Base-by-base conservation (phyloP, 2,888 invertebrate species). In the Chymomyza amoena region DNA sequence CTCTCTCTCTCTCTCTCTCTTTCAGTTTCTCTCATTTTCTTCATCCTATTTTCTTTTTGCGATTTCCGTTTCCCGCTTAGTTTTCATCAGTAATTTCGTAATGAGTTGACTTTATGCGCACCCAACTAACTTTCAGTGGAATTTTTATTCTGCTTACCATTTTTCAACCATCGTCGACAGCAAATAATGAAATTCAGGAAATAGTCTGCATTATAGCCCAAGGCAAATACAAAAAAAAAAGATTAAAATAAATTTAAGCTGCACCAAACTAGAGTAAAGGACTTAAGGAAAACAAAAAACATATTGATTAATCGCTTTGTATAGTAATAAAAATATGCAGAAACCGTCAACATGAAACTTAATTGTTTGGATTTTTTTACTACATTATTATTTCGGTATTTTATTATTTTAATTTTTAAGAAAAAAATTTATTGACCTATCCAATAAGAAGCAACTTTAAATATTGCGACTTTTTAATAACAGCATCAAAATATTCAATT, bases 51-150 rank as follows among this genome's bases (percentile, higher is more conserved):
- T 36, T 66, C 25, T 54, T 13, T 61, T 57, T 54, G 45, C 54
- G 71, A 61, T 71, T 69, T 69, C 52, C 59, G 52, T 62, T 69
- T 62, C 69, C 4, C 68, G 65, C 56, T 68, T 65, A 64, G 68
- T 72, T 70, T 66, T 66, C 50, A 70, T 72, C 75, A 74, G 80
- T 84, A 86, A 83, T 86, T 82, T 81, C 75, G 78, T 86, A 87
- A 87, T 86, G 84, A 84, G 86, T 87, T 84, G 86, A 84, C 88
- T 87, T 84, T 78, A 86, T 84, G 86, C 84, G 63, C 61, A 59
- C 67, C 66, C 72, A 77, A 75, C 79, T 13, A 45, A 45, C 39
- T 45, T 45, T 3, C 39, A 3, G 13, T 13, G 39, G 39, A 13
- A 45, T 13, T 45, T 45, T 45, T 45, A 45, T 45, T 45, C 13